phyloP scores from a whole-genome alignment of 2,797 vertebrate species.

The Cirrhinus molitorella region DNA sequence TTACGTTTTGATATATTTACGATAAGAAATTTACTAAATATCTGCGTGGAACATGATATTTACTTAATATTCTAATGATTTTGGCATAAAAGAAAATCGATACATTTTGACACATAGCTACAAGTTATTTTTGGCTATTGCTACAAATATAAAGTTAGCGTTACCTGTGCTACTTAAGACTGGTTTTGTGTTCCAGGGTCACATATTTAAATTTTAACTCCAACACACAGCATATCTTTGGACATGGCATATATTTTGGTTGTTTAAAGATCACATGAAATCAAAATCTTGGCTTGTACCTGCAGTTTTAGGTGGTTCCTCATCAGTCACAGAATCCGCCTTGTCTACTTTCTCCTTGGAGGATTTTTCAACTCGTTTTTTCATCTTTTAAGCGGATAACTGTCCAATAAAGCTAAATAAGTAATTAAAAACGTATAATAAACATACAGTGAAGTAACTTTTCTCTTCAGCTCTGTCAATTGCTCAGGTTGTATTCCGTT shows the following conservation, averaged over 20 bases:
- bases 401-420: conserved; percentile 18
- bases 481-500: conserved; percentile 1
- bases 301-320: conserved; percentile 62
- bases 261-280: conserved; percentile 45
- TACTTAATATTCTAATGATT: no score
- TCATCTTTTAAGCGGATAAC: conserved; percentile 64
- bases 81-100: no score
- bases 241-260: conserved; percentile 52
- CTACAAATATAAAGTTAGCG: no score
- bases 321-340: conserved; percentile 57
- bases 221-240: no score
- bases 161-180: no score
- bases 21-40: no score
- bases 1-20: no score
- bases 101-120: no score
- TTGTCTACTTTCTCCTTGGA: conserved; percentile 69
- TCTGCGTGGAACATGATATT: no score
- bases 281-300: no score
- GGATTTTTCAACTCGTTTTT: conserved; percentile 64
- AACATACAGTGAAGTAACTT: not conserved
- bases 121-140: no score
- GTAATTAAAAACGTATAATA: not conserved
- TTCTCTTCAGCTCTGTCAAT: not conserved
- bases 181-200: no score
- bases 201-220: conserved; percentile 47